These are phyloP conservation scores for Phania funesta DNA, from an alignment of 2,888 invertebrate genomes.

Conservation along the genomic window DNA sequence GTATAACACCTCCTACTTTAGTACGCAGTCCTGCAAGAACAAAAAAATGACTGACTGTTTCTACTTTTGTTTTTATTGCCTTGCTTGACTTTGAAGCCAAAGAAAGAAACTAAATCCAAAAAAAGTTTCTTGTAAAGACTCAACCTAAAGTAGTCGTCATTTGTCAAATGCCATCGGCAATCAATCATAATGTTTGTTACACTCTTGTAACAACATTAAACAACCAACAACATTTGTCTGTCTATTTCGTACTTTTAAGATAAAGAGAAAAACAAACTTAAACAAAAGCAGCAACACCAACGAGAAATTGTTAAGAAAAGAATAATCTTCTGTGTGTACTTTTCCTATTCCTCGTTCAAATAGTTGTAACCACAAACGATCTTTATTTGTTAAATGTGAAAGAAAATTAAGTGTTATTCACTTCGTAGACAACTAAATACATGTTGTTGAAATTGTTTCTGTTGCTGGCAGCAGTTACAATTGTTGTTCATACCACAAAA, in stretches of 20 bases:
- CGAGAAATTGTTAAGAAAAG: constrained; percentile 20
- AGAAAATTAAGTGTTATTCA: constrained; percentile 64
- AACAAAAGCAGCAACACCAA: neutral
- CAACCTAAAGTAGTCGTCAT: constrained; percentile 72
- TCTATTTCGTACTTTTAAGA: constrained; percentile 27
- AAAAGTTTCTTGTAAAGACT: constrained; percentile 48
- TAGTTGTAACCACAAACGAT: constrained; percentile 38
- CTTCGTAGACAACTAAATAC: constrained; percentile 38
- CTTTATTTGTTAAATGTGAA: constrained; percentile 14
- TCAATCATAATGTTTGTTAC: constrained; percentile 74
- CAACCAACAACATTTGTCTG: constrained; percentile 49
- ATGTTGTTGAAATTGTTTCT: constrained; percentile 21
- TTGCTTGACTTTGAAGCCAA: neutral
- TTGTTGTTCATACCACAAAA: constrained; percentile 30
- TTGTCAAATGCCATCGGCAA: constrained; percentile 73
- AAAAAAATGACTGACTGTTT: constrained; percentile 15
- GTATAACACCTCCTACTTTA: constrained; percentile 64
- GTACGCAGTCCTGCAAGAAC: constrained; percentile 50
- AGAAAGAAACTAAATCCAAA: constrained; percentile 4
- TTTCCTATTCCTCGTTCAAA: constrained; percentile 10
- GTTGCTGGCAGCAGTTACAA: constrained; percentile 27
- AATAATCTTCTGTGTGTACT: constrained; percentile 15
- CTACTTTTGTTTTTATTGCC: constrained; percentile 16
- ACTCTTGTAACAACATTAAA: constrained; percentile 32
- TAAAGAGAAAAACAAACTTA: constrained; percentile 2